These are phyloP conservation scores for Melanocharis versteri DNA, from an alignment of 2,113 vertebrate genomes.

Conservation along the genomic window DNA sequence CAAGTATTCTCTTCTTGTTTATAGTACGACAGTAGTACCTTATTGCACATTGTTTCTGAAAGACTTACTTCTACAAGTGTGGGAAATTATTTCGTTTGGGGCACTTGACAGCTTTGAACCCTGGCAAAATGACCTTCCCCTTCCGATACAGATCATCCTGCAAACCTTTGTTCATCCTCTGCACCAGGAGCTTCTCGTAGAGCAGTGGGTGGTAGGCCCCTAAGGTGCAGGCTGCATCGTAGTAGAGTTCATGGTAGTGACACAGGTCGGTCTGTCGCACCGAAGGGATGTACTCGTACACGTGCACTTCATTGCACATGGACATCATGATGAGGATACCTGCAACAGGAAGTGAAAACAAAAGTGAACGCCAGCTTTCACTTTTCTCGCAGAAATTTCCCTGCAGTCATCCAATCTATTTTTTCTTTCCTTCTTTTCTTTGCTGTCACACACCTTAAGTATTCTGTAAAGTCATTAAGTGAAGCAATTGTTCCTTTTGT, in stretches of 20 bases:
- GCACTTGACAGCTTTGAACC: constrained; percentile 84
- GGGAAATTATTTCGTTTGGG: constrained; percentile 23
- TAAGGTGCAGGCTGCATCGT: constrained; percentile 91
- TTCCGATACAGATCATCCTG: constrained; percentile 83
- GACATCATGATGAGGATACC: constrained; percentile 98
- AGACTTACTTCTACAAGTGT: constrained; percentile 22
- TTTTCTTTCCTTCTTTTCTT: not conserved
- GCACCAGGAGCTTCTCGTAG: constrained; percentile 92
- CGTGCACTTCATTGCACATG: constrained; percentile 88
- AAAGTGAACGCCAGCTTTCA: not conserved
- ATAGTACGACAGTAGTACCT: constrained; percentile 75
- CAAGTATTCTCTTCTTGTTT: constrained; percentile 73
- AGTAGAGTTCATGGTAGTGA: constrained; percentile 95
- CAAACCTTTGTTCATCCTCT: constrained; percentile 85
- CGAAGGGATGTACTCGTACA: constrained; percentile 97
- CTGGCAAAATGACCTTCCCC: constrained; percentile 89
- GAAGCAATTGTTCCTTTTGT: not conserved
- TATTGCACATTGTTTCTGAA: constrained; percentile 76
- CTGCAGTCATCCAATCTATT: not conserved
- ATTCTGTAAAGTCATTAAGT: not conserved
- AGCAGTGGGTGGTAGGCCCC: constrained; percentile 96
- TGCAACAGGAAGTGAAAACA: constrained; percentile 46
- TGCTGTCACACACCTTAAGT: not conserved
- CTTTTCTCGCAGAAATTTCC: not conserved
- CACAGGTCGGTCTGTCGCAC: constrained; percentile 92